Conservation (phyloP, 2,888 invertebrate species). For the Leptopilina drosophilae region DNA sequence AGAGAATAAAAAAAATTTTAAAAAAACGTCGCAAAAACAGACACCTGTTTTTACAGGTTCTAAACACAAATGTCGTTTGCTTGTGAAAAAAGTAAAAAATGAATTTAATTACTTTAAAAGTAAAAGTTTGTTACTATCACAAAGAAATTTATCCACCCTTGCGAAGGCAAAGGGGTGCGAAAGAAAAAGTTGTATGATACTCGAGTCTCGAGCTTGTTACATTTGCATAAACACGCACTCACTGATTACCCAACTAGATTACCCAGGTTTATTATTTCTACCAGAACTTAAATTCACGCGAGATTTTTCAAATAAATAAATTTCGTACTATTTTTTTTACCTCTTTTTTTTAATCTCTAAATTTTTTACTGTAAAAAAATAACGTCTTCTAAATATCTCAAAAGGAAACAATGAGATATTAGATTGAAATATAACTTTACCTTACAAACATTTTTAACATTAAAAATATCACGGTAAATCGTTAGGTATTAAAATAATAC, state of each 20-base stretch:
- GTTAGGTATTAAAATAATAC: too few relatives aligned
- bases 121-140: not conserved
- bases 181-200: constrained; percentile 63
- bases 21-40: too few relatives aligned
- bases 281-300: constrained; percentile 62
- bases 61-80: not conserved
- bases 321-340: too few relatives aligned
- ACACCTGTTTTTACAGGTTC: too few relatives aligned
- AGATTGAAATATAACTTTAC: too few relatives aligned
- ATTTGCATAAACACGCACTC: constrained; percentile 75
- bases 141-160: constrained; percentile 19
- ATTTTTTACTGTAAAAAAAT: too few relatives aligned
- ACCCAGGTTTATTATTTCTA: constrained; percentile 68
- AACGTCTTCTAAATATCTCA: too few relatives aligned
- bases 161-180: constrained; percentile 46
- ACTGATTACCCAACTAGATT: constrained; percentile 72
- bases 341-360: too few relatives aligned
- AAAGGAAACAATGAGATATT: too few relatives aligned
- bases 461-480: too few relatives aligned
- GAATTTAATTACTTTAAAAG: constrained; percentile 7
- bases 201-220: constrained; percentile 68
- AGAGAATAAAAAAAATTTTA: too few relatives aligned
- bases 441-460: too few relatives aligned
- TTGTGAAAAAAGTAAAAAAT: not conserved
- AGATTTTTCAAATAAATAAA: not conserved